Base-by-base conservation (phyloP, 2,888 invertebrate species). In the Zaprionus lineosus region DNA sequence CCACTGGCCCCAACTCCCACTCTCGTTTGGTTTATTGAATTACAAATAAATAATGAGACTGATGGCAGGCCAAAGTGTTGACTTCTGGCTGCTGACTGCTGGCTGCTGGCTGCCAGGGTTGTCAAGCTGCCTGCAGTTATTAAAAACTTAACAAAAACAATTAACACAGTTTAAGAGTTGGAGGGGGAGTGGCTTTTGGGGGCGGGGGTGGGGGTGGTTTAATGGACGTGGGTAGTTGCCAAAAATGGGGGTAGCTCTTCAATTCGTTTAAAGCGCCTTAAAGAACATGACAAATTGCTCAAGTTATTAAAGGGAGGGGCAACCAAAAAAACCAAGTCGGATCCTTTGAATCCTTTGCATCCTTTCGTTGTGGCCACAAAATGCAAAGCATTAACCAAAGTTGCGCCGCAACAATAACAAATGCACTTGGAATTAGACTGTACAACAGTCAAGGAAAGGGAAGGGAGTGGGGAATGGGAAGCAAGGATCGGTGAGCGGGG, bases 31-130 rank as follows among this genome's bases (percentile, higher is more conserved):
- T 79, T 83, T 81, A 81, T 81, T 81, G 79, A 85, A 85, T 81
- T 83, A 81, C 85, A 81, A 81, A 85, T 81, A 81, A 85, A 85
- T 81, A 81, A 81, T 85, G 81, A 83, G 81, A 85, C 85, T 83
- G 85, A 81, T 83, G 81, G 84, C 67, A 60, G 68, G 57, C 34
- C 68, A 55, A 73, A 67, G 53, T 55, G 68, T 72, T 72, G 67
- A 73, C 72, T 59, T 14, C 6, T 16, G 14, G 16, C 15, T 34
- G 34, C 34, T 34, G 34, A 31, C 31, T 18, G 26, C 52, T 39
- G 28, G 37, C 33, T 31, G 51, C 44, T 34, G 29, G 37, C 46
- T 44, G 55, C 44, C 39, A 15, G 14, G 43, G 16, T 18, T 19
- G 28, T 26, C 39, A 11, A 52, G 40, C 65, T 69, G 81, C 77